Evolutionary conservation across 2,888 invertebrate species (phyloP), one percentile per base, ranked within the genome.

Genomic region (Idaea straminata): DNA sequence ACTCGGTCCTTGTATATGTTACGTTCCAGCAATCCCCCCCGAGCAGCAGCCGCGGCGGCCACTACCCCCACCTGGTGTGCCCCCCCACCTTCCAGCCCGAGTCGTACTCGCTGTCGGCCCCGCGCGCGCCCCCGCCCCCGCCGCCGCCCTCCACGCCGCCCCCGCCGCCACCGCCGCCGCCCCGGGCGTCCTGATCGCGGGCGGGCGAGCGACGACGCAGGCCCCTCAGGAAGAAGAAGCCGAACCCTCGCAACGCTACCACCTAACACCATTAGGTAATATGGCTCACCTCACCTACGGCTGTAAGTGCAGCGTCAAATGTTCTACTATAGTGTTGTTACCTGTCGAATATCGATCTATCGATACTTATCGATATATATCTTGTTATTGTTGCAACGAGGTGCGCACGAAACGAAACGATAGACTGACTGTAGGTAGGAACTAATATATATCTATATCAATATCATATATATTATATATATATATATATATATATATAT

Each of bases 1-100:
- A 25, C 2, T n/a, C n/a, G n/a, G n/a, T n/a, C n/a, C n/a, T 25
- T 25, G 25, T 25, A 25, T 25, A 25, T 25, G 25, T 68, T 36
- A 38, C 34, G 59, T 16, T n/a, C 63, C 47, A 25, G 47, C 59
- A 59, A 10, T 59, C 59, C 47, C 38, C 57, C 16, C 63, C 35
- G 61, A 62, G 66, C 70, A 63, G 64, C 61, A 67, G 73, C 62
- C 63, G 66, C 70, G 64, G 64, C 61, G 67, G 73, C 67, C 89
- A 87, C 77, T 97, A 97, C 89, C 96, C 97, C 65, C 96, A 96
- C 79, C 94, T 97, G 87, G 96, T 96, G 87, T 97, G 97, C 85
- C 97, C 97, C 61, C 97, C 97, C 62, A 96, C 97, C 57, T 97
- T 97, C 89, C 96, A 96, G 85, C 95, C 97, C 0, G 97, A 97